These are phyloP conservation scores for Sipunculus nudus DNA, from an alignment of 2,888 invertebrate genomes.

Conservation along the genomic window DNA sequence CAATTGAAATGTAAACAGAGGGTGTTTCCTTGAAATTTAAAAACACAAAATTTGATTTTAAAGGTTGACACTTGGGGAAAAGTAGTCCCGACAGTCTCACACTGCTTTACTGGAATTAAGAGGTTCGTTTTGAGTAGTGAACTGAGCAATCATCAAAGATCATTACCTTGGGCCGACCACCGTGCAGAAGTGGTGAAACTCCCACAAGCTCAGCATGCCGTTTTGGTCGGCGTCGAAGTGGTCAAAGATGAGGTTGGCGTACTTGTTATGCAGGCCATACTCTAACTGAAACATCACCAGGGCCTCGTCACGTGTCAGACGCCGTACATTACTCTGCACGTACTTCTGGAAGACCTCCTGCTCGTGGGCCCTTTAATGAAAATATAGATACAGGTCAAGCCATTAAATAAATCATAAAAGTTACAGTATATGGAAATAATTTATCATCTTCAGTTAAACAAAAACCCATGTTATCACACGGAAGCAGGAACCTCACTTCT, in stretches of 20 bases:
- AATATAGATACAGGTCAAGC: too few species aligned
- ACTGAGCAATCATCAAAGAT: too few species aligned
- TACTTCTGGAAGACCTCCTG: slow-evolving; percentile 54
- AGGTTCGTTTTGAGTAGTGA: too few species aligned
- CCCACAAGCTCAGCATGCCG: slow-evolving; percentile 52
- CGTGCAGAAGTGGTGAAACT: slow-evolving; percentile 54
- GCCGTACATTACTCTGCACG: slow-evolving; percentile 45
- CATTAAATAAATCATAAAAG: too few species aligned
- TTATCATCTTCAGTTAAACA: too few species aligned
- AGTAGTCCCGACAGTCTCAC: too few species aligned
- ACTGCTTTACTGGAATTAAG: too few species aligned
- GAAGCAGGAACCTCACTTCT: too few species aligned
- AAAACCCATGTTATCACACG: too few species aligned
- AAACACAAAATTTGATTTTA: background rate
- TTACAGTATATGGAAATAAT: too few species aligned
- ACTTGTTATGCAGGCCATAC: slow-evolving; percentile 41
- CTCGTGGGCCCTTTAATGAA: slow-evolving; percentile 46
- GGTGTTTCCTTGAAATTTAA: background rate
- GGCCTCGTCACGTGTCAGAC: slow-evolving; percentile 47
- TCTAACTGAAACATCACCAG: slow-evolving; percentile 47
- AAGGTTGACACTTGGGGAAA: too few species aligned
- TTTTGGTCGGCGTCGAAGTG: slow-evolving; percentile 54
- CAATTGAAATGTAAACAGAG: too few species aligned
- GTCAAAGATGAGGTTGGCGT: slow-evolving; percentile 49
- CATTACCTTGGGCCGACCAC: slow-evolving; percentile 49